Percentiles rank a stretch among this genome's conserved stretches.
Conservation (phyloP, 1,140 invertebrate species). For the Scylla paramamosain region DNA sequence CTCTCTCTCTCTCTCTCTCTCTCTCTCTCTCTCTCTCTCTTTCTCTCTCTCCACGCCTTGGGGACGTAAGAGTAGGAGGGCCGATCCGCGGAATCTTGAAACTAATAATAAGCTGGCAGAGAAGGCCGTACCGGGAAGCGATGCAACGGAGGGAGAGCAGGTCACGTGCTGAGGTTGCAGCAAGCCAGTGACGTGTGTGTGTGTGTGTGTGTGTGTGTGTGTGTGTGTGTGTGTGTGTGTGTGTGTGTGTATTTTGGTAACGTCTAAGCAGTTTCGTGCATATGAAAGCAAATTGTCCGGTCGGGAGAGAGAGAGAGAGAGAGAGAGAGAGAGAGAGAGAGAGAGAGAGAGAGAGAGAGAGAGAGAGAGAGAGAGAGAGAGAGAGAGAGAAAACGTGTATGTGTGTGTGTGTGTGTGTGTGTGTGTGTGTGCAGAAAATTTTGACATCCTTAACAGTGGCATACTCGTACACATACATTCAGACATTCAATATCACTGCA, state of each 20-base stretch:
- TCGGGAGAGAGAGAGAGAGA: too few relatives aligned
- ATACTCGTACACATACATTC: too few relatives aligned
- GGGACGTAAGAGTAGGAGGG: background rate
- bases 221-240: constrained; percentile 26
- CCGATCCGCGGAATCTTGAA: background rate
- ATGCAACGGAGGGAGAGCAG: background rate
- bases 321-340: too few relatives aligned
- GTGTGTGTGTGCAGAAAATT: background rate
- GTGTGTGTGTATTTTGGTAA: constrained; percentile 17
- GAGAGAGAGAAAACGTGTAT: background rate
- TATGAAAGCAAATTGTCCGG: background rate
- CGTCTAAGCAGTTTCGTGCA: background rate
- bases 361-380: too few relatives aligned
- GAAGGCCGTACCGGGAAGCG: background rate
- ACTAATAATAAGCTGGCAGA: background rate
- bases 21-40: constrained; percentile 13
- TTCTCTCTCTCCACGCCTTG: background rate
- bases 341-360: too few relatives aligned
- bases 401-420: background rate
- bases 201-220: constrained; percentile 43
- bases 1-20: background rate
- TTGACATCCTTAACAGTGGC: too few relatives aligned
- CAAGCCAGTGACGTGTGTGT: background rate
- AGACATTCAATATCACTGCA: too few relatives aligned
- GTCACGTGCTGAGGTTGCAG: background rate